Evolutionary conservation across 2,888 invertebrate species (phyloP), one percentile per base, ranked within the genome.

Genomic region (Lamellibrachia satsuma): DNA sequence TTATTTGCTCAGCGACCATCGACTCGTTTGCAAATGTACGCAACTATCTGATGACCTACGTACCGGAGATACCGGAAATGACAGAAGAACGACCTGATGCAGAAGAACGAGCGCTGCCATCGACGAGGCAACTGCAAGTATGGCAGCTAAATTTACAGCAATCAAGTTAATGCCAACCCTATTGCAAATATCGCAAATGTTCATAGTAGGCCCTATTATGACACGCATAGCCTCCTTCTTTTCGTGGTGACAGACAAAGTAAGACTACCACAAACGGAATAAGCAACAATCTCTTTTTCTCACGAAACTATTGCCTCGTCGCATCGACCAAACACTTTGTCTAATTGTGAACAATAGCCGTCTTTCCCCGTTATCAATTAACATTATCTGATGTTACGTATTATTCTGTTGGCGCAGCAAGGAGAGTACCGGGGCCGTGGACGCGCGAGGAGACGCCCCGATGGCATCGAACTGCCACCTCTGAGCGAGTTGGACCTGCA

Each of bases 31-130:
- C 11, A 75, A 75, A 75, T 75, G 75, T 75, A 22, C 75, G 75
- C 3, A 75, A 75, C 75, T 75, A 75, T 75, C 75, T 75, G 11
- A 75, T 75, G 75, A 75, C 75, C 75, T 75, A 75, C 75, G 75
- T 75, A 75, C 75, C 75, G 75, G 75, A 75, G 15, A 75, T 75
- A 75, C 75, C 75, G 75, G 75, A 75, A 75, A 22, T 75, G 75
- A 75, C 15, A 75, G 22, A 15, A 75, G 75, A 75, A 75, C 75
- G 22, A 15, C 22, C 75, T 75, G 75, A 15, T 15, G 4, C 75
- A 22, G 57, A 57, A 57, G 15, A 8, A 57, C 57, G 0, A 15
- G 9, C 57, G 57, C 75, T 22, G 75, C 75, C 75, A 75, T 22
- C 6, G 15, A 6, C 15, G 6, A 75, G 22, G 75, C 75, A 75